Conservation (phyloP, 1,140 invertebrate genomes). For the Galleria mellonella region DNA sequence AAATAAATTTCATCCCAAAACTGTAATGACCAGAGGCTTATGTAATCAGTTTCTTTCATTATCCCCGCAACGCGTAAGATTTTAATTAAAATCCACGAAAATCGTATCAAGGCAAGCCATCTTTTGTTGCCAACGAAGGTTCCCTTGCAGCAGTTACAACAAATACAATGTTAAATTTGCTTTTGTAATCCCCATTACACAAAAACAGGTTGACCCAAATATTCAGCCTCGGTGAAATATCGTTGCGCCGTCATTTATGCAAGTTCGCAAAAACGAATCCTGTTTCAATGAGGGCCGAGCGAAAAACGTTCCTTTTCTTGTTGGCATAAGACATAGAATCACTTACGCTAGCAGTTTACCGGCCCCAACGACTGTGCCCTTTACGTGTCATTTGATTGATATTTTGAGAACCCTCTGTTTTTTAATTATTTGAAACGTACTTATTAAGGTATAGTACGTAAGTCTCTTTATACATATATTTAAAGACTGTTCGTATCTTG, state of each 20-base stretch:
- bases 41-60: slow-evolving; percentile 59
- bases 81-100: slow-evolving; percentile 68
- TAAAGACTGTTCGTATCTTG: no score
- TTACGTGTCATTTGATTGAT: slow-evolving; percentile 50
- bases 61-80: slow-evolving; percentile 53
- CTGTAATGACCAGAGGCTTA: slow-evolving; percentile 27
- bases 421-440: slow-evolving; percentile 40
- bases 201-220: slow-evolving; percentile 72
- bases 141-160: slow-evolving; percentile 57
- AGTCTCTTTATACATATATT: no score
- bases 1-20: slow-evolving; percentile 44
- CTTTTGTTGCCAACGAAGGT: slow-evolving; percentile 59
- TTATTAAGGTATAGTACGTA: no score
- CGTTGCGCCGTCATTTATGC: slow-evolving; percentile 61
- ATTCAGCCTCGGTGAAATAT: slow-evolving; percentile 59
- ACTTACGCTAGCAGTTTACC: slow-evolving; percentile 23
- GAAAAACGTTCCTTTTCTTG: slow-evolving; percentile 42
- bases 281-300: slow-evolving; percentile 33
- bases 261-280: slow-evolving; percentile 67
- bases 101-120: slow-evolving; percentile 54
- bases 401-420: slow-evolving; percentile 43
- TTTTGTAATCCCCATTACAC: slow-evolving; percentile 67
- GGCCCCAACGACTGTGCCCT: slow-evolving; percentile 37
- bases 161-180: slow-evolving; percentile 68
- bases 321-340: slow-evolving; percentile 40